Base-by-base conservation (phyloP, 2,113 vertebrate genomes). In the Pollachius pollachius region DNA sequence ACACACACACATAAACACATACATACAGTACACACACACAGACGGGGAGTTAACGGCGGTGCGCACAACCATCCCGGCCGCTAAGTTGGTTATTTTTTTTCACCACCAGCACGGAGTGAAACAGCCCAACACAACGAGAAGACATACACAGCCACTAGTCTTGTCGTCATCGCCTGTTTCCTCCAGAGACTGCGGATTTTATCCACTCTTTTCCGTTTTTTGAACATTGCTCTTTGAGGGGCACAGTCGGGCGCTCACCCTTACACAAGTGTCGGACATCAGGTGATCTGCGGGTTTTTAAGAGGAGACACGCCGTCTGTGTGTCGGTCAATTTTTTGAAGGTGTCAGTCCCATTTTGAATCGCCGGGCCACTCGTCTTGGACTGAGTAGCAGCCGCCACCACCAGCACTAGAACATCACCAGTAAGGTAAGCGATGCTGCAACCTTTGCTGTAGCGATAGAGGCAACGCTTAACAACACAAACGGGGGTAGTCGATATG, bases 341-440 rank as follows among this genome's bases (percentile, higher is more conserved):
- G 30, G 30, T 30, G 30, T 30, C 30, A 30, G 30, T 30, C 30
- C 30, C 30, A 30, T 30, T 30, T 30, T 30, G 30, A 30, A 30
- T 30, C 30, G 30, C 30, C 5, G 30, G 30, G 30, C 30, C 30
- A 30, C 30, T 77, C 62, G 71, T 87, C 83, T 73, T 59, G 66
- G 70, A 75, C 63, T 79, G 84, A 90, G 88, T 87, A 88, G 85
- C 87, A 90, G 88, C 79, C 78, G 75, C 80, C 67, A 57, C 59
- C 78, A 67, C 80, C 72, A 73, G 5, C 37, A 41, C 37, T 11
- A 41, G 41, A 48, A 9, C 41, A 48, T 48, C 84, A 78, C 78
- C 88, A 64, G 76, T 81, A 78, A 88, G 88, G 87, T 89, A 82
- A 81, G 81, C 65, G 61, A 77, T 61, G 73, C 72, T 57, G 54